Evolutionary conservation across 2,888 invertebrate species (phyloP), one percentile per base, ranked within the genome.

Genomic region (Drosophila lacicola): DNA sequence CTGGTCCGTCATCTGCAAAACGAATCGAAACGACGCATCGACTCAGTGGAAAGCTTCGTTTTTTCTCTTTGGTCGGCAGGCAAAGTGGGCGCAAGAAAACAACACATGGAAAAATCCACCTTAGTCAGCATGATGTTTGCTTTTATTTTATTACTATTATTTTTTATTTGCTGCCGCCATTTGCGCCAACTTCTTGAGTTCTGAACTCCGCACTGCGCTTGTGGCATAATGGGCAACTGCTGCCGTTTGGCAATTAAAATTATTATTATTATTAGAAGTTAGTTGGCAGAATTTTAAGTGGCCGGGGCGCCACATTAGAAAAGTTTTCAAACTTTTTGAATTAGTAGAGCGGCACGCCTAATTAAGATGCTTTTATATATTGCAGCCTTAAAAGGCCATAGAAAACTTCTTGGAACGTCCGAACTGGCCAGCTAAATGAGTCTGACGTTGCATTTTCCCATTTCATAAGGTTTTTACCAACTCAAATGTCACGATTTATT

Each of bases 181-280:
- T 77, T 78, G 74, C 77, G 71, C 61, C 73, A 80, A 74, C 47
- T 82, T 85, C 74, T 82, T 72, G 39, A 55, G 62, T 57, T 41
- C 14, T 33, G 19, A 68, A 66, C 53, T 36, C 45, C 41, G 19
- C 60, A 58, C 49, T 39, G 54, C 53, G 72, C 42, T 54, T 19
- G 17, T 54, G 33, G 57, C 53, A 66, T 71, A 58, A 67, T 62
- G 62, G 47, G 58, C 78, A 75, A 85, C 69, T 75, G 74, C 80
- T 74, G 78, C 68, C 77, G 74, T 80, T 82, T 83, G 78, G 87
- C 84, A 87, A 84, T 84, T 84, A 87, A 87, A 87, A 84, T 82
- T 81, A 86, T 83, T 63, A 76, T 70, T 65, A 64, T 84, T 86
- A 84, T 86, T 74, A 74, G 71, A 84, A 84, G 84, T 86, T 86